Evolutionary conservation across 2,797 vertebrate genomes (phyloP).

Genomic region (Pogonophryne albipinna): DNA sequence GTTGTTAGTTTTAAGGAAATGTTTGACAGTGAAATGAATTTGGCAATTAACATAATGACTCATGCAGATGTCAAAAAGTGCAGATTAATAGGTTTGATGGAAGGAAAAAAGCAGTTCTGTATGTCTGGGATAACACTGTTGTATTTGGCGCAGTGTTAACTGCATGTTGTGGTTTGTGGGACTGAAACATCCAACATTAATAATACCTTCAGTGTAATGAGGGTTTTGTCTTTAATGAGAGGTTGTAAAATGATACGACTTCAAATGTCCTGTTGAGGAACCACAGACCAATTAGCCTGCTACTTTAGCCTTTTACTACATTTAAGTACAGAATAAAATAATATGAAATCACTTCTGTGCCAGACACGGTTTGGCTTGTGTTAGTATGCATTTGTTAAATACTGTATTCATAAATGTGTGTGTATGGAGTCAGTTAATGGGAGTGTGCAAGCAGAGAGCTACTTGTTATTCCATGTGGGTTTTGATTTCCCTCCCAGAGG

Average conservation of each 20-base stretch:
- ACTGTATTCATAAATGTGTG: conserved; percentile 37
- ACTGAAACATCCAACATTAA: neutral
- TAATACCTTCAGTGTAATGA: conserved; percentile 23
- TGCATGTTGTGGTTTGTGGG: conserved; percentile 8
- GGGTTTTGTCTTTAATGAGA: conserved; percentile 30
- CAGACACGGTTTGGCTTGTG: conserved; percentile 29
- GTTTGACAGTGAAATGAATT: conserved; percentile 35
- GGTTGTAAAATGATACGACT: conserved; percentile 29
- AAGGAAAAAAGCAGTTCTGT: conserved; percentile 4
- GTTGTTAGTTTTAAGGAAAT: conserved; percentile 25
- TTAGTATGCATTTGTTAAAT: neutral
- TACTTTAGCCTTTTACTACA: neutral
- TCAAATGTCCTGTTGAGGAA: conserved; percentile 15
- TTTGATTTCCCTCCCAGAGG: conserved; percentile 76
- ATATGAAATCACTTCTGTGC: conserved; percentile 3
- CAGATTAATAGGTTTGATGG: conserved; percentile 1
- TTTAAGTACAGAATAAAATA: conserved; percentile 24
- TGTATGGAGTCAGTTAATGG: conserved; percentile 39
- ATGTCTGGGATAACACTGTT: neutral
- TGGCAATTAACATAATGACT: conserved; percentile 29
- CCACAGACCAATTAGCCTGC: conserved; percentile 27
- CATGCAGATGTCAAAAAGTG: conserved; percentile 20
- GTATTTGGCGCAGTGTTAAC: conserved; percentile 7
- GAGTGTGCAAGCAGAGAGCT: conserved; percentile 63
- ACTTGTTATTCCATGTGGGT: conserved; percentile 81